A percentile compares a stretch with the other conserved stretches of the same genome.
Evolutionary conservation across 2,888 invertebrate genomes (phyloP).

Genomic region (Psylliodes chrysocephalus): DNA sequence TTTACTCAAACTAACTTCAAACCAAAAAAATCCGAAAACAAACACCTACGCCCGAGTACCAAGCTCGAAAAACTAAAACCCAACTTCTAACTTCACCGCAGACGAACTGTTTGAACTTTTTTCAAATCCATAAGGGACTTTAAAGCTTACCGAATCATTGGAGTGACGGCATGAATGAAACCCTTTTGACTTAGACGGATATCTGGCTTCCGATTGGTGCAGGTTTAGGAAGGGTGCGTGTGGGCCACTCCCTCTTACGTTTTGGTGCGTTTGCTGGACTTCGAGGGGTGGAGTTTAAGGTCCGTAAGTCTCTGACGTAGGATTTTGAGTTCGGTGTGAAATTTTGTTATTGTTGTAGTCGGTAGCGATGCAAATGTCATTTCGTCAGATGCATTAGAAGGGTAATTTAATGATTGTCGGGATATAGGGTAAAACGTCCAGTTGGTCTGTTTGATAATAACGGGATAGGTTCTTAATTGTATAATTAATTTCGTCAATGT

Average conservation of each 20-base stretch:
- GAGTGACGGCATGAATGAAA: slow-evolving; percentile 43
- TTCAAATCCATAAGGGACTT: slow-evolving; percentile 37
- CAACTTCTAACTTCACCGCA: slow-evolving; percentile 26
- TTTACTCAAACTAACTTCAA: too few species aligned
- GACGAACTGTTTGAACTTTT: slow-evolving; percentile 36
- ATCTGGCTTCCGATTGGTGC: slow-evolving; percentile 43
- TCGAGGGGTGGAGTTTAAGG: slow-evolving; percentile 38
- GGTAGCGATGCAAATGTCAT: too few species aligned
- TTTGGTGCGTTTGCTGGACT: slow-evolving; percentile 12
- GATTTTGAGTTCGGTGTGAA: neutral
- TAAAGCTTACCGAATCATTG: slow-evolving; percentile 37
- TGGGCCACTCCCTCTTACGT: slow-evolving; percentile 37
- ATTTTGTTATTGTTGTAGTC: neutral
- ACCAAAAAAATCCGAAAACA: neutral
- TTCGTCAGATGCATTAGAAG: too few species aligned
- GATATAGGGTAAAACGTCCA: too few species aligned
- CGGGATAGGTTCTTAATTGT: too few species aligned
- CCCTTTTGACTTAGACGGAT: slow-evolving; percentile 44
- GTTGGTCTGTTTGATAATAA: too few species aligned
- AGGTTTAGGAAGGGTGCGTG: slow-evolving; percentile 31
- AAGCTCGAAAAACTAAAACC: slow-evolving; percentile 10
- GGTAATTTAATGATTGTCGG: too few species aligned
- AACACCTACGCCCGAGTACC: slow-evolving; percentile 14
- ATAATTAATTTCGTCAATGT: too few species aligned
- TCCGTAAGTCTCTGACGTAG: slow-evolving; percentile 22